phyloP scores from a whole-genome alignment of 2,797 vertebrate genomes.

The Anguilla marmorata region DNA sequence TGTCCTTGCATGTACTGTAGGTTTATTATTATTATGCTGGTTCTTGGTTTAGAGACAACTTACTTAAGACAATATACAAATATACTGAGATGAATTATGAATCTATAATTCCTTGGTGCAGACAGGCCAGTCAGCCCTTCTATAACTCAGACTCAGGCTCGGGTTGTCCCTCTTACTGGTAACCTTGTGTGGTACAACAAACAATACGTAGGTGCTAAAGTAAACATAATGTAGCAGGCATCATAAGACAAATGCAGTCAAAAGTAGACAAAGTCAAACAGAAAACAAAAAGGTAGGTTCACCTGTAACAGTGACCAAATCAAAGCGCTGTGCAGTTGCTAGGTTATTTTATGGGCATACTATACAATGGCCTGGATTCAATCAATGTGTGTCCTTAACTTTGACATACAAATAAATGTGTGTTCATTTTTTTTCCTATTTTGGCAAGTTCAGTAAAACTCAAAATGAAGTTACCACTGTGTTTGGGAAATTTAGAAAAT shows the following conservation, averaged over 20 bases:
- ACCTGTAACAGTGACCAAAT: neutral
- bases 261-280: slow-evolving; percentile 34
- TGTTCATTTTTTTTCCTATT: neutral
- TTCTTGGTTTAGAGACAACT: neutral
- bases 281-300: slow-evolving; percentile 33
- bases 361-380: neutral
- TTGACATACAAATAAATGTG: neutral
- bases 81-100: neutral
- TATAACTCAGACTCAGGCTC: slow-evolving; percentile 43
- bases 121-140: slow-evolving; percentile 25
- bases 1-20: neutral
- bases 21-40: neutral
- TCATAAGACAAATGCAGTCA: slow-evolving; percentile 21
- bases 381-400: neutral
- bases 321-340: neutral
- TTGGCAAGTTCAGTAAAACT: neutral
- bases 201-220: slow-evolving; percentile 41
- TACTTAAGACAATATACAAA: neutral
- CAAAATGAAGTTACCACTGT: neutral
- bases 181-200: slow-evolving; percentile 56
- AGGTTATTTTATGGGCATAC: neutral
- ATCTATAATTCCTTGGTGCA: neutral
- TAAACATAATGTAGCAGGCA: neutral
- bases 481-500: neutral
- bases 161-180: slow-evolving; percentile 42